Percentiles rank a stretch among this genome's conserved stretches.
These are phyloP conservation scores for Cyprinus carpio DNA, from an alignment of 2,113 vertebrate species.

Conservation along the genomic window DNA sequence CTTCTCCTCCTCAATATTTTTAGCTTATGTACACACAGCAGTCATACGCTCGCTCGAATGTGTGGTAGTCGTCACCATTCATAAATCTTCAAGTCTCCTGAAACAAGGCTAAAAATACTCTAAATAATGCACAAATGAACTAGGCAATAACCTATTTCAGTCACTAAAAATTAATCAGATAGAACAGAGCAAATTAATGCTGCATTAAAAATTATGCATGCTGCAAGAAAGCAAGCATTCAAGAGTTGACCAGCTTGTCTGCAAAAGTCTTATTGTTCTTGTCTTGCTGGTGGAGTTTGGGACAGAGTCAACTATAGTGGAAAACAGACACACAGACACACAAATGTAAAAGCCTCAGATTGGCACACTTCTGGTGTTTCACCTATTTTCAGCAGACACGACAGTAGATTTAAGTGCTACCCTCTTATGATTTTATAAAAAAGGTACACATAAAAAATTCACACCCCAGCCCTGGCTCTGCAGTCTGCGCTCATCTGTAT, in stretches of 20 bases:
- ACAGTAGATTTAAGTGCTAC: neutral
- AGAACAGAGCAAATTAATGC: slow-evolving; percentile 35
- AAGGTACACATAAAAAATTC: neutral
- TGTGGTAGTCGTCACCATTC: slow-evolving; percentile 30
- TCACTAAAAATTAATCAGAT: slow-evolving; percentile 67
- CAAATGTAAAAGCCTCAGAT: neutral
- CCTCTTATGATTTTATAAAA: neutral
- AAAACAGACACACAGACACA: neutral
- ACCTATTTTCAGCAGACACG: slow-evolving; percentile 2
- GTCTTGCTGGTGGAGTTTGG: neutral
- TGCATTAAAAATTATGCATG: neutral
- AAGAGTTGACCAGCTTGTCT: neutral
- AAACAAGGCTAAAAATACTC: slow-evolving; percentile 23
- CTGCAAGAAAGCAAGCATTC: neutral
- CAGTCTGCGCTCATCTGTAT: neutral
- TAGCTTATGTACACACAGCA: slow-evolving; percentile 51
- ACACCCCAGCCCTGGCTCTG: neutral
- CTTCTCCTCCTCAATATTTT: slow-evolving; percentile 26
- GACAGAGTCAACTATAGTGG: neutral
- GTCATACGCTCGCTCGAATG: neutral
- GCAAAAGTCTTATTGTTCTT: neutral
- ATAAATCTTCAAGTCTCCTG: slow-evolving; percentile 38
- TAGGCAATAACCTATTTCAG: slow-evolving; percentile 71
- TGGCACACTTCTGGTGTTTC: slow-evolving; percentile 3
- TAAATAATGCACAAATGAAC: slow-evolving; percentile 34